Conservation (phyloP, 2,797 vertebrate genomes). For the Muraenolepis orangiensis region DNA sequence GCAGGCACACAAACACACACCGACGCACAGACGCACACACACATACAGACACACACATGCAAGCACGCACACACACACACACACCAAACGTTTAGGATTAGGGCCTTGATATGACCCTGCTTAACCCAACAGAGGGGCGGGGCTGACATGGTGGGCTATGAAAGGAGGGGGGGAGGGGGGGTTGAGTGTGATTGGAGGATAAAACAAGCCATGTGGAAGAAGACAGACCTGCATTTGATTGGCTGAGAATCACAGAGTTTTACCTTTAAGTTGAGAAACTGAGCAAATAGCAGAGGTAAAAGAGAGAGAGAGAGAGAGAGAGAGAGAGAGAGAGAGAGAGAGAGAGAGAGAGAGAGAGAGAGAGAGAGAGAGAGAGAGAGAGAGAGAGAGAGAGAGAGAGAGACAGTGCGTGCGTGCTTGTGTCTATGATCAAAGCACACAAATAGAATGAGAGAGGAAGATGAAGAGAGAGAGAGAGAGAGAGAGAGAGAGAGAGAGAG, state of each 20-base stretch:
- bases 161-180: slow-evolving; percentile 5
- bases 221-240: neutral
- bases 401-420: slow-evolving; percentile 20
- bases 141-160: slow-evolving; percentile 17
- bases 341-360: slow-evolving; percentile 11
- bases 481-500: neutral
- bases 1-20: slow-evolving; percentile 21
- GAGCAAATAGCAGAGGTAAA: neutral
- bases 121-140: slow-evolving; percentile 63
- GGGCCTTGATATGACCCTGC: slow-evolving; percentile 71
- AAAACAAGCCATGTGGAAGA: neutral
- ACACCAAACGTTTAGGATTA: slow-evolving; percentile 40
- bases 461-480: slow-evolving; percentile 8
- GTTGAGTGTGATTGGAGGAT: slow-evolving; percentile 20
- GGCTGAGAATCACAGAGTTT: neutral
- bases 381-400: slow-evolving; percentile 8
- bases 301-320: slow-evolving; percentile 18
- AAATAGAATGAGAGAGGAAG: slow-evolving; percentile 33
- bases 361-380: neutral
- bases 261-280: neutral
- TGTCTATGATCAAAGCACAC: slow-evolving; percentile 51
- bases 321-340: neutral
- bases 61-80: slow-evolving; percentile 7
- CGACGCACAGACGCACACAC: slow-evolving; percentile 4
- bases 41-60: slow-evolving; percentile 14